Evolutionary conservation across 2,797 vertebrate species (phyloP).

Genomic region (Leuciscus waleckii): DNA sequence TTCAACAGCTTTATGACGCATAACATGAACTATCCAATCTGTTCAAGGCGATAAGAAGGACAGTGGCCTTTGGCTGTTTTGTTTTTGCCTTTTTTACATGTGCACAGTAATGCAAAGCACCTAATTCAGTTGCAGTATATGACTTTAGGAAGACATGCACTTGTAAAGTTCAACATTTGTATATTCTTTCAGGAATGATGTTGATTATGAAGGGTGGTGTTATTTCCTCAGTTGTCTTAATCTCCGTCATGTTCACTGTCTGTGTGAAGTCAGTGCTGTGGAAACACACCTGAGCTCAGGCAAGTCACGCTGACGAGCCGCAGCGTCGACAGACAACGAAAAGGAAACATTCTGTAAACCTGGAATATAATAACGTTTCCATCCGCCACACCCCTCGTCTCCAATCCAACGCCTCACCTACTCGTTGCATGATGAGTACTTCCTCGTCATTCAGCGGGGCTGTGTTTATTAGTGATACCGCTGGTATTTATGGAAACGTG

Average conservation of each 20-base stretch:
- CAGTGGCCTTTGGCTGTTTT: neutral
- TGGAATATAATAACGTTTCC: constrained; percentile 45
- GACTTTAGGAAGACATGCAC: constrained; percentile 15
- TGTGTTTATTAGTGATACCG: constrained; percentile 69
- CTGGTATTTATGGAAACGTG: constrained; percentile 73
- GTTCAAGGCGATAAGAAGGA: neutral
- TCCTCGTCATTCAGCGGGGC: constrained; percentile 73
- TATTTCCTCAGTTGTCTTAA: constrained; percentile 40
- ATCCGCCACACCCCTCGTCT: constrained; percentile 3
- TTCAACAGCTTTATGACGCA: neutral
- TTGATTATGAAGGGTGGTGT: constrained; percentile 18
- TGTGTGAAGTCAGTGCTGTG: constrained; percentile 33
- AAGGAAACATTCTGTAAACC: constrained; percentile 50
- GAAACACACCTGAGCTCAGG: constrained; percentile 38
- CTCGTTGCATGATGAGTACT: constrained; percentile 66
- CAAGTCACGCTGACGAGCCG: constrained; percentile 27
- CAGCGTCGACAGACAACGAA: constrained; percentile 41
- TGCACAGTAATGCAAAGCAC: constrained; percentile 31
- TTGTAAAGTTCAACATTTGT: constrained; percentile 47
- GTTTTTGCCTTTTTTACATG: constrained; percentile 12
- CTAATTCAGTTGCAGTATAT: neutral
- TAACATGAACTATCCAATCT: neutral
- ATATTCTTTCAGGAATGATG: constrained; percentile 36
- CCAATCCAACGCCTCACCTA: neutral
- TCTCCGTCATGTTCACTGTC: neutral